These are phyloP conservation scores for Aspidiotus destructor DNA, from an alignment of 2,888 invertebrate genomes.

Conservation along the genomic window DNA sequence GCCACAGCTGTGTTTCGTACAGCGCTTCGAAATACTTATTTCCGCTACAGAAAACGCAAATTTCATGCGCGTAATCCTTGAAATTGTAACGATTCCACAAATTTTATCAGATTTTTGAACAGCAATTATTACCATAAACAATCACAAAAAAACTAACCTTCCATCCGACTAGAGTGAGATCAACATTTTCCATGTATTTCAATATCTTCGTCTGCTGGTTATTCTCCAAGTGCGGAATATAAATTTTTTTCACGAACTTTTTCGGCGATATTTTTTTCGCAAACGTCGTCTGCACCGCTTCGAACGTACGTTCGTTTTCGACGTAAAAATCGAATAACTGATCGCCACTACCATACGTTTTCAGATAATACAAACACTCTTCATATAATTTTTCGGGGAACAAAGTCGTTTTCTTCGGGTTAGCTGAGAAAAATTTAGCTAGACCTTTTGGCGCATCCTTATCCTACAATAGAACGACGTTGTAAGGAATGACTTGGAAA, in stretches of 20 bases:
- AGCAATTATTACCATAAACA: background rate
- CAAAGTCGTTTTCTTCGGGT: conserved; percentile 24
- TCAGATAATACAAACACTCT: conserved; percentile 73
- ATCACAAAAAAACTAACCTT: conserved; percentile 46
- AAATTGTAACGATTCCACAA: background rate
- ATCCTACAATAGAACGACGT: conserved; percentile 15
- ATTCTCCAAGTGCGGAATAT: conserved; percentile 56
- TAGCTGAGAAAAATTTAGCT: background rate
- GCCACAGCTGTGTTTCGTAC: conserved; percentile 61
- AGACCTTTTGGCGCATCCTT: conserved; percentile 21
- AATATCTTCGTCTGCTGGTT: conserved; percentile 51
- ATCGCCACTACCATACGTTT: conserved; percentile 65
- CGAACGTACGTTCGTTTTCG: conserved; percentile 57
- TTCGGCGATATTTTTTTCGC: conserved; percentile 60
- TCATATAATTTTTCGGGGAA: conserved; percentile 45
- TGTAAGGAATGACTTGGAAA: background rate
- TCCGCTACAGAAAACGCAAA: conserved; percentile 61
- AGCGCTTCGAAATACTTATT: conserved; percentile 59
- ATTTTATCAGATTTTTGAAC: background rate
- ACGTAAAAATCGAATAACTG: conserved; percentile 67
- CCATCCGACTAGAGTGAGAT: conserved; percentile 58
- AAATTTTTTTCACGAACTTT: conserved; percentile 61
- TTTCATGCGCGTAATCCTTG: conserved; percentile 41
- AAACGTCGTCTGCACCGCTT: conserved; percentile 57
- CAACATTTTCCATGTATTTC: conserved; percentile 54